Conservation (phyloP, 2,797 vertebrate genomes). For the Halcyon chelicuti region DNA sequence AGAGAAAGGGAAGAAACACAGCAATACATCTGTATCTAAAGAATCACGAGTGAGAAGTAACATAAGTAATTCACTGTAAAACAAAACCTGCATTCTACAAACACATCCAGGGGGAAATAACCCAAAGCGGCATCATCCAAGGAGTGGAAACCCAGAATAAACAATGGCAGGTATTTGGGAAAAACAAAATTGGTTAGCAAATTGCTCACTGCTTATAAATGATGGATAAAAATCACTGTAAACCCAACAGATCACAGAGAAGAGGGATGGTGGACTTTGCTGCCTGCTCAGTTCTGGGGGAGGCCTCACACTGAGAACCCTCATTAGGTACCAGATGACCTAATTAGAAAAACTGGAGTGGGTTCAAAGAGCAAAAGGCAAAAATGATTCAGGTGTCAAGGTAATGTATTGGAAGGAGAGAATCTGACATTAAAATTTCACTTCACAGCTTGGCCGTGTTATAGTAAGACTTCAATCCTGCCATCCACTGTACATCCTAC, state of each 20-base stretch:
- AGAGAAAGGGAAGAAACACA: not conserved
- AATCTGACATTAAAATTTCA: conserved; percentile 4
- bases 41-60: not conserved
- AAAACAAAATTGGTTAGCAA: not conserved
- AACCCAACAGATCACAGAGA: not conserved
- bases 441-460: not conserved
- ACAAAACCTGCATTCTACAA: not conserved
- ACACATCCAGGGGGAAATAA: not conserved
- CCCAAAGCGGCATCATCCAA: not conserved
- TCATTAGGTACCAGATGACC: not conserved
- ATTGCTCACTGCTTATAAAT: not conserved
- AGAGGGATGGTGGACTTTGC: not conserved
- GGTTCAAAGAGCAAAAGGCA: not conserved
- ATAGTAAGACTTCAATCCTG: not conserved
- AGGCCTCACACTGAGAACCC: not conserved
- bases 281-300: not conserved
- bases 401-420: not conserved
- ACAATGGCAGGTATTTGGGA: not conserved
- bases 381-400: not conserved
- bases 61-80: not conserved
- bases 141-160: not conserved
- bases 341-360: not conserved
- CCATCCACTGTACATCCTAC: not conserved
- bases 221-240: not conserved
- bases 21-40: not conserved